Evolutionary conservation across 37 sponge, comb jelly and placozoan species (phyloP).

Genomic region (Chondrosia reniformis): DNA sequence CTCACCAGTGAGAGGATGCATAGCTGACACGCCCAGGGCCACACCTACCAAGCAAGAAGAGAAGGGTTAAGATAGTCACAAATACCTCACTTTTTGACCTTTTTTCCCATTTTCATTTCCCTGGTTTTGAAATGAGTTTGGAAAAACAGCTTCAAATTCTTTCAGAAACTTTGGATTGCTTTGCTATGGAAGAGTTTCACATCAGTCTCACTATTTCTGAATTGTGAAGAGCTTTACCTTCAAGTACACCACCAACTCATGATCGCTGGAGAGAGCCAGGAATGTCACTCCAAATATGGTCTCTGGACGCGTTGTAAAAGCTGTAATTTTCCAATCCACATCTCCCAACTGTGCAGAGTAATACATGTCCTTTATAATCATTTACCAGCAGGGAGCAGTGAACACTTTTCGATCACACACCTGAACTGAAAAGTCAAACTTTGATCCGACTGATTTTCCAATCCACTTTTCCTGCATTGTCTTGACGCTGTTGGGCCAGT

Average conservation of each 20-base stretch:
- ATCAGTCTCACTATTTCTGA: too few relatives aligned
- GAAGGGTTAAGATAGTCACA: too few relatives aligned
- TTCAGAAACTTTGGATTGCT: too few relatives aligned
- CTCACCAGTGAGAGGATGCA: constrained; percentile 62
- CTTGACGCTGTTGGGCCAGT: constrained; percentile 79
- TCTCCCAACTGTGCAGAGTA: constrained; percentile 1
- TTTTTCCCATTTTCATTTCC: too few relatives aligned
- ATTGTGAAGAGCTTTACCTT: too few relatives aligned
- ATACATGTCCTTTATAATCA: background rate
- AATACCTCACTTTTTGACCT: too few relatives aligned
- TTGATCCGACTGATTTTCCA: constrained; percentile 58
- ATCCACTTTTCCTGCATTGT: constrained; percentile 73
- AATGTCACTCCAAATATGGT: constrained; percentile 62
- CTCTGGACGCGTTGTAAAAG: constrained; percentile 70
- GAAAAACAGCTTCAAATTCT: too few relatives aligned
- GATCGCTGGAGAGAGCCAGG: constrained; percentile 56
- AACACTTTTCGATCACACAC: background rate
- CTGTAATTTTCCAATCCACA: background rate
- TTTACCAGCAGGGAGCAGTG: background rate
- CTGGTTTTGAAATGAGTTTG: too few relatives aligned
- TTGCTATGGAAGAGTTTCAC: too few relatives aligned
- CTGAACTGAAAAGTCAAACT: constrained; percentile 61
- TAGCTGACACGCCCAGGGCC: constrained; percentile 30
- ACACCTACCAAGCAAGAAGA: constrained; percentile 30
- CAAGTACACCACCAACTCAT: constrained; percentile 23